Evolutionary conservation across 2,888 invertebrate species (phyloP).

Genomic region (Caenorhabditis zanzibari): DNA sequence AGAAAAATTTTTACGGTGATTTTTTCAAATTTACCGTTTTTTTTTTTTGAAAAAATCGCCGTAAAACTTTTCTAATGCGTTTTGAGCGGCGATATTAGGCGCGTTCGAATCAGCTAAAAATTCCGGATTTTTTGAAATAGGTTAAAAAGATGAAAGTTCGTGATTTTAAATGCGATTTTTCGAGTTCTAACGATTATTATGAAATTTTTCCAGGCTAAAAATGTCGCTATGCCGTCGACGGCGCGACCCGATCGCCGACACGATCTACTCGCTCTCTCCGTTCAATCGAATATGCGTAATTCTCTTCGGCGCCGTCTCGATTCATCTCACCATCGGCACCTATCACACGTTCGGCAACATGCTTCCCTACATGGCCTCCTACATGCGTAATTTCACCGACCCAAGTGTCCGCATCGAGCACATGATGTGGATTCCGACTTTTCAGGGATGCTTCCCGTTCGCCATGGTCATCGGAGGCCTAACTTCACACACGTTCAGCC

Average conservation of each 20-base stretch:
- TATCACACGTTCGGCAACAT: conserved; percentile 83
- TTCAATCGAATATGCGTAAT: conserved; percentile 75
- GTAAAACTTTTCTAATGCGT: too few relatives aligned
- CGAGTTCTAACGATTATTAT: too few relatives aligned
- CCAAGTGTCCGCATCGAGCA: conserved; percentile 77
- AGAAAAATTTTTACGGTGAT: too few relatives aligned
- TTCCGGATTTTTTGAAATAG: too few relatives aligned
- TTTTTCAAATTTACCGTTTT: too few relatives aligned
- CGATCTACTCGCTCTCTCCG: conserved; percentile 69
- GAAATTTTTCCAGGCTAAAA: too few relatives aligned
- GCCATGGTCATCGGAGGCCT: conserved; percentile 83
- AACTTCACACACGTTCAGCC: conserved; percentile 74
- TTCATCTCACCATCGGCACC: conserved; percentile 82
- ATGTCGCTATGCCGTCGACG: conserved; percentile 54
- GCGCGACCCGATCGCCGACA: conserved; percentile 66
- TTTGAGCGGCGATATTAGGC: too few relatives aligned
- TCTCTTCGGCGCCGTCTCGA: conserved; percentile 81
- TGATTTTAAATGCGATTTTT: too few relatives aligned
- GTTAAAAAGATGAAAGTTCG: too few relatives aligned
- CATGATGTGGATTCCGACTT: conserved; percentile 83
- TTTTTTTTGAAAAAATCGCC: too few relatives aligned
- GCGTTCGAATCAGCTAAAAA: too few relatives aligned
- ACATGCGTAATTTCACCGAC: conserved; percentile 82
- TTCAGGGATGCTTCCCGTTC: conserved; percentile 83
- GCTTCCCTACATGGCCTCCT: conserved; percentile 83